Evolutionary conservation across 2,113 vertebrate genomes (phyloP).

Genomic region (Ivindomyrus marchei): DNA sequence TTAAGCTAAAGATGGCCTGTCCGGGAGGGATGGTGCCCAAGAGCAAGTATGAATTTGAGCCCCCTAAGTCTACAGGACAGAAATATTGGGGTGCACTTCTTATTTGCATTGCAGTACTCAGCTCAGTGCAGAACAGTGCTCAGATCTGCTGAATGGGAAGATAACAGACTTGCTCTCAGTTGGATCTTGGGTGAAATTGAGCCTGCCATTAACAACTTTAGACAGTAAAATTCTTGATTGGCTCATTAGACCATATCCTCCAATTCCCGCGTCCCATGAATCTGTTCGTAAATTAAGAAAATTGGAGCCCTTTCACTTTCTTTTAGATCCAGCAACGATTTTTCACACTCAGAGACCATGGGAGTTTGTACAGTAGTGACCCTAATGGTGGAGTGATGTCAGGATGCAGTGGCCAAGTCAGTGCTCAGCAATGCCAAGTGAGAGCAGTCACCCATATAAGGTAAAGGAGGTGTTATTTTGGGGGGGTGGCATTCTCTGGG

Average conservation of each 20-base stretch:
- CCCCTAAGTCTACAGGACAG: neutral
- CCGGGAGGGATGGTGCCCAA: constrained; percentile 50
- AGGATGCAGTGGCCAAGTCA: neutral
- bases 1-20: constrained; percentile 31
- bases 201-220: neutral
- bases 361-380: neutral
- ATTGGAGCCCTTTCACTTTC: neutral
- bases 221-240: neutral
- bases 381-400: neutral
- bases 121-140: neutral
- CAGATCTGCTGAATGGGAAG: neutral
- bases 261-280: neutral
- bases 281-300: neutral
- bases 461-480: neutral
- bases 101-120: neutral
- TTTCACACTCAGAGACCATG: neutral
- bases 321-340: neutral
- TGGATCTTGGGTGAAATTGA: neutral
- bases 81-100: neutral
- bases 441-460: neutral
- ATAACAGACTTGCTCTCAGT: neutral
- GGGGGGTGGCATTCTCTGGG: neutral
- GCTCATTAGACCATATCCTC: neutral
- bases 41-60: constrained; percentile 61
- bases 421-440: neutral